Evolutionary conservation across 2,888 invertebrate species (phyloP).

Genomic region (Chalcis sispes): DNA sequence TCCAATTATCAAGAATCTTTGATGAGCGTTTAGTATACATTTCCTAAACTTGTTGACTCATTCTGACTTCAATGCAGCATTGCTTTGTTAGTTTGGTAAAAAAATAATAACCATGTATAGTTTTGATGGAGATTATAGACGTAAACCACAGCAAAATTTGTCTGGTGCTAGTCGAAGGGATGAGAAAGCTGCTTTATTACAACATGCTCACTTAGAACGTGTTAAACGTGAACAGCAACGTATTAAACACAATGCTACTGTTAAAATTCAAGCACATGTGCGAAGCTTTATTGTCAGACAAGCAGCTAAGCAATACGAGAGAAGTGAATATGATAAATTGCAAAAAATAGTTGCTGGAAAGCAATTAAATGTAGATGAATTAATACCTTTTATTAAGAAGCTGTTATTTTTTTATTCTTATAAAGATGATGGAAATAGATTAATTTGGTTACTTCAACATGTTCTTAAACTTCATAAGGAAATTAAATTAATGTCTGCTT

Average conservation of each 20-base stretch:
- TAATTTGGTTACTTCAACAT: constrained; percentile 77
- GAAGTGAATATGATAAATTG: constrained; percentile 83
- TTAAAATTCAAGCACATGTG: constrained; percentile 88
- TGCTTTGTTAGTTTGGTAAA: constrained; percentile 15
- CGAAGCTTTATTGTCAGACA: constrained; percentile 86
- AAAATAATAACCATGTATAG: constrained; percentile 78
- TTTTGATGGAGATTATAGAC: constrained; percentile 94
- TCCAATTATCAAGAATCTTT: constrained; percentile 20
- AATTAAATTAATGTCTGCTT: constrained; percentile 69
- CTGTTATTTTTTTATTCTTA: constrained; percentile 88
- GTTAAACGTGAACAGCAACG: constrained; percentile 90
- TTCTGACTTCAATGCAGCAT: constrained; percentile 50
- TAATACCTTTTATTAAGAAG: constrained; percentile 81
- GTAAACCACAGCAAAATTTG: constrained; percentile 91
- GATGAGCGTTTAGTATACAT: constrained; percentile 29
- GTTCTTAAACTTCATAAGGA: constrained; percentile 74
- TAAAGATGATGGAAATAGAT: constrained; percentile 81
- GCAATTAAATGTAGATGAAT: constrained; percentile 74
- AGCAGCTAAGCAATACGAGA: constrained; percentile 81
- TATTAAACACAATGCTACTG: constrained; percentile 84
- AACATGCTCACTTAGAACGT: constrained; percentile 90
- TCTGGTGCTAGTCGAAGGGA: constrained; percentile 89
- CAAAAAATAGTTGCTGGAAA: constrained; percentile 77
- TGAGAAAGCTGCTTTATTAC: constrained; percentile 84
- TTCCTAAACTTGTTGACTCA: constrained; percentile 54